Evolutionary conservation across 64 coral and sea anemone species (phyloP), one percentile per base, ranked within the genome.

Genomic region (Exaiptasia diaphana): DNA sequence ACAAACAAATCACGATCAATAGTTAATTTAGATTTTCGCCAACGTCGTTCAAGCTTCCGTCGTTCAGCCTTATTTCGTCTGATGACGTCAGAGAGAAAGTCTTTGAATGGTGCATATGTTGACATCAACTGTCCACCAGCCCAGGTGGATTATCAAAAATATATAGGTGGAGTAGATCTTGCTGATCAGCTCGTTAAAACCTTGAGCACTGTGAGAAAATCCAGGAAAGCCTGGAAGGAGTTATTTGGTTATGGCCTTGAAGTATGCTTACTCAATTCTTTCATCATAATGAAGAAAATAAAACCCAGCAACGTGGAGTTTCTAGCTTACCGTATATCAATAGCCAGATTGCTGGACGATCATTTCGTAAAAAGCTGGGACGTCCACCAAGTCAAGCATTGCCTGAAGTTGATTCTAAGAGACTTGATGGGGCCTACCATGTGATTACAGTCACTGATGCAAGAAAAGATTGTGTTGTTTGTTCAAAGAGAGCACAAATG

Each of bases 401-500:
- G 36, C 14, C 44, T 83, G 65, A 54, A 59, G 44, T 64, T 65
- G 69, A 86, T 76, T 12, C 70, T 0, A 86, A 48, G 59, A 77
- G 83, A 53, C 59, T 87, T 15, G 59, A 87, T 87, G 73, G 73
- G 34, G 4, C 58, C 37, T 69, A 69, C 42, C 83, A 87, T 77
- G 58, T 36, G 25, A 68, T 77, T 77, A 55, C 4, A 54, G 73
- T 87, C 0, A 68, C 59, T 77, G 48, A 77, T 56, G 59, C 57
- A 77, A 87, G 73, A 23, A 77, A 46, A 42, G 83, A 77, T 76
- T 87, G 83, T 87, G 71, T 68, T 77, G 73, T 87, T 68, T 87
- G 73, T 55, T 38, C 83, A 14, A 87, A 87, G 60, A 87, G 60
- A 87, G 83, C 23, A 20, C 72, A 77, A n/a, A 26, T 77, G 45